Conservation (phyloP, 2,797 vertebrate genomes). For the Staurois parvus region DNA sequence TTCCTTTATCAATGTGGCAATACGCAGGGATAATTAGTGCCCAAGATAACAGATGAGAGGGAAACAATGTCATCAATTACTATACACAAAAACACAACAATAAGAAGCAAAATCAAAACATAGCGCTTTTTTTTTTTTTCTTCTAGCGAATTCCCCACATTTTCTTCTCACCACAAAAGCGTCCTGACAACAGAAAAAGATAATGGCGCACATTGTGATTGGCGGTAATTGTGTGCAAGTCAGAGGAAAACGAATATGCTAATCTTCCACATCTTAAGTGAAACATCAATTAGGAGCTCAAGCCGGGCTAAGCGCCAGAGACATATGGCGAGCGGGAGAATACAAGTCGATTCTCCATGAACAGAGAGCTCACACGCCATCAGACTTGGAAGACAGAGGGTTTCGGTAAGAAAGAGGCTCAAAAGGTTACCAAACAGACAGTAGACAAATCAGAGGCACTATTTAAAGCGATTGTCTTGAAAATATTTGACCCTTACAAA, state of each 20-base stretch:
- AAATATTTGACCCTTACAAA: too few species aligned
- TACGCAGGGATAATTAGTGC: slow-evolving; percentile 34
- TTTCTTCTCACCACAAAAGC: slow-evolving; percentile 37
- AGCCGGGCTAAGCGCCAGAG: background rate
- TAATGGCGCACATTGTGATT: slow-evolving; percentile 11
- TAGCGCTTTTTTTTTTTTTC: background rate
- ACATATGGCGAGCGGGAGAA: too few species aligned
- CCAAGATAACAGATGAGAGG: slow-evolving; percentile 12
- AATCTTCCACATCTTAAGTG: slow-evolving; percentile 19
- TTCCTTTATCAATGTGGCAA: slow-evolving; percentile 36
- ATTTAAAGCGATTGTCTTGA: too few species aligned
- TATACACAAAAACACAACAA: slow-evolving; percentile 19
- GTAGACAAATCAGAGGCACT: too few species aligned
- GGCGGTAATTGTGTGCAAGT: slow-evolving; percentile 16
- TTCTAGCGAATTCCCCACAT: slow-evolving; percentile 1
- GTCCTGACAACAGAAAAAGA: slow-evolving; percentile 23
- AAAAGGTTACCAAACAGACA: too few species aligned
- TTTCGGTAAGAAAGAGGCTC: too few species aligned
- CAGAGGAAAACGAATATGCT: slow-evolving; percentile 4
- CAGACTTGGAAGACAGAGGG: too few species aligned
- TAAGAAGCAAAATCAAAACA: slow-evolving; percentile 34
- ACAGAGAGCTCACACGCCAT: too few species aligned
- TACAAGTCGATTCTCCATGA: too few species aligned
- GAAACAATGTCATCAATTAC: slow-evolving; percentile 40
- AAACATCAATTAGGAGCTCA: slow-evolving; percentile 32